Evolutionary conservation across 2,888 invertebrate genomes (phyloP), one percentile per base, ranked within the genome.

Genomic region (Allygus modestus): DNA sequence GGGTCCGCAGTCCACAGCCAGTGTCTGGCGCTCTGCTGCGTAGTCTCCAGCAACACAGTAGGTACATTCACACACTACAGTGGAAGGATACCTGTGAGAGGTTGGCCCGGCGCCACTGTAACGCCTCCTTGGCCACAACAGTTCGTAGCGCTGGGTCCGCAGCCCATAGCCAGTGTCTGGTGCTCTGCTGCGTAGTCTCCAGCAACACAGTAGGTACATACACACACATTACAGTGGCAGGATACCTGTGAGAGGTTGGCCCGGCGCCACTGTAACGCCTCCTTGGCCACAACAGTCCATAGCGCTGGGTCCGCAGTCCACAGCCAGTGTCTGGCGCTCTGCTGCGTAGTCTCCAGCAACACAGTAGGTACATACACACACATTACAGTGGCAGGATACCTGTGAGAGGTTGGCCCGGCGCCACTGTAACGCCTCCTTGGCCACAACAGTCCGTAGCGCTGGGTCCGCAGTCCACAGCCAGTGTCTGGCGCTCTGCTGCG

Each of bases 341-440:
- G 37, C 37, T 37, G 37, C 37, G 37, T 37, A 37, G 37, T 37
- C 37, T 37, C 4, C 11, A 37, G n/a, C n/a, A n/a, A n/a, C n/a
- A n/a, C n/a, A n/a, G n/a, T 37, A n/a, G n/a, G n/a, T n/a, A n/a
- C n/a, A n/a, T n/a, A n/a, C n/a, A n/a, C n/a, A n/a, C n/a, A n/a
- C n/a, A n/a, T n/a, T n/a, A n/a, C n/a, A n/a, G 7, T 37, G 37
- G n/a, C n/a, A n/a, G n/a, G n/a, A n/a, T 20, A 83, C 83, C 75
- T 83, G 83, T 0, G 83, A 75, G 5, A 75, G 83, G 58, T 83
- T 83, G 33, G 31, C 17, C 37, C 75, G 31, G 12, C 94, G 93
- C 93, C 96, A 97, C 87, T 97, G 96, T 65, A 97, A 90, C 0
- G 97, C 96, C n/a, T n/a, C n/a, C n/a, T n/a, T n/a, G 81, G 96